Percentiles rank a stretch among this genome's conserved stretches.
Evolutionary conservation across 2,888 invertebrate species (phyloP).

Genomic region (Sericinus montela): DNA sequence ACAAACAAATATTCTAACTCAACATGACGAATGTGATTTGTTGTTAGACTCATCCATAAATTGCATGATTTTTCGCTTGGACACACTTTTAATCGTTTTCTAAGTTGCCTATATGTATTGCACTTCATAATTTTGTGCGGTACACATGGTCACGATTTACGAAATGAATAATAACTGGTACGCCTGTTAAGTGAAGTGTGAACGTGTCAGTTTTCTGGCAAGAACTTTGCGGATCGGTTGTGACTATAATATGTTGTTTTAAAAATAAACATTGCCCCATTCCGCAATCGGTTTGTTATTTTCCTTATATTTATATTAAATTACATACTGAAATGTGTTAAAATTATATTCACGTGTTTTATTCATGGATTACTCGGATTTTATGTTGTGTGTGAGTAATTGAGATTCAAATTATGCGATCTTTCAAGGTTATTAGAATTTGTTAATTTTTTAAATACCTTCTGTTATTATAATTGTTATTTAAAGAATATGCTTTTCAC

Average conservation of each 20-base stretch:
- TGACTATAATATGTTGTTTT: conserved; percentile 14
- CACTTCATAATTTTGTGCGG: conserved; percentile 4
- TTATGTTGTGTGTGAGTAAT: conserved; percentile 29
- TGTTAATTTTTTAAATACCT: not conserved
- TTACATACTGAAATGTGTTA: conserved; percentile 19
- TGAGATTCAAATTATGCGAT: conserved; percentile 2
- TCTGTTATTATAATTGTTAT: too few species aligned
- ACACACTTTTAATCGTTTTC: not conserved
- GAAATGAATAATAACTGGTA: conserved; percentile 14
- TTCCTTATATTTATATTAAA: conserved; percentile 3
- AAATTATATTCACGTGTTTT: conserved; percentile 11
- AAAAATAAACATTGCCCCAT: conserved; percentile 7
- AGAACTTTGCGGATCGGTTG: conserved; percentile 18
- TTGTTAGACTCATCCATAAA: too few species aligned
- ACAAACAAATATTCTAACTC: too few species aligned
- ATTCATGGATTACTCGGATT: conserved; percentile 37
- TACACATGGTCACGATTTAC: conserved; percentile 15
- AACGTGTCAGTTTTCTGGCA: conserved; percentile 20
- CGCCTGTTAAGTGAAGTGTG: conserved; percentile 12
- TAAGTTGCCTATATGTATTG: not conserved
- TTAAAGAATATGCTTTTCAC: too few species aligned
- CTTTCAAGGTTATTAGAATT: conserved; percentile 2
- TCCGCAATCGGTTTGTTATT: conserved; percentile 1
- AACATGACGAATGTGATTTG: too few species aligned
- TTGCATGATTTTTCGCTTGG: too few species aligned